Evolutionary conservation across 2,113 vertebrate genomes (phyloP), one percentile per base, ranked within the genome.

Genomic region (Pandion haliaetus): DNA sequence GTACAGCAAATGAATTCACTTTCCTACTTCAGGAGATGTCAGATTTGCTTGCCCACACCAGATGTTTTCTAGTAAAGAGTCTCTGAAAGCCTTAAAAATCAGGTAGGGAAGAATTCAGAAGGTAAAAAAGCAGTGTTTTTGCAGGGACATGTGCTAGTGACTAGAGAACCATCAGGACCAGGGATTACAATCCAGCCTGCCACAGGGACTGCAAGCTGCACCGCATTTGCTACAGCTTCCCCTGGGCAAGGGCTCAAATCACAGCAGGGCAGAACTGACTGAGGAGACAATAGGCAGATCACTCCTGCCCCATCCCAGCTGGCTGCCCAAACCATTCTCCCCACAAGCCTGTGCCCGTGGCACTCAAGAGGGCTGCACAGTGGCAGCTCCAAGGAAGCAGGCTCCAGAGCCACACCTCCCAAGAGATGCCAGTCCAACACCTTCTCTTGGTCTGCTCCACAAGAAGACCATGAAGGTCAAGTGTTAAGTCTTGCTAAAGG

Each of bases 291-390:
- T 17, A 12, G 61, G 50, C 78, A 72, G 61, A 44, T 1, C 23
- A 26, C 8, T 57, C 55, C 77, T 49, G 45, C 34, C 29, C 47
- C 40, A 21, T 15, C 13, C 69, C 12, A 10, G 15, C 55, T 36
- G 84, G 25, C 38, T 71, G 44, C 13, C 8, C 8, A 36, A 0
- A 23, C 12, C 2, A 1, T 40, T 10, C 83, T 24, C 13, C 2
- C 25, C 3, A 0, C 55, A 21, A 57, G 31, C 17, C 49, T 17
- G 25, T 32, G 59, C 4, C 3, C 1, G 7, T 31, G 50, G 62
- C 70, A 47, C 47, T 31, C 2, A 4, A 38, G 59, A 26, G 25
- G 25, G n/a, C 44, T 31, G 55, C 19, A 23, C 0, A 0, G 28
- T 32, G 57, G 50, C 57, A 45, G 31, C 17, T 66, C n/a, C 20